A percentile compares a stretch with the other conserved stretches of the same genome.
These are phyloP conservation scores for Trematomus bernacchii DNA, from an alignment of 2,797 vertebrate genomes.

Conservation along the genomic window DNA sequence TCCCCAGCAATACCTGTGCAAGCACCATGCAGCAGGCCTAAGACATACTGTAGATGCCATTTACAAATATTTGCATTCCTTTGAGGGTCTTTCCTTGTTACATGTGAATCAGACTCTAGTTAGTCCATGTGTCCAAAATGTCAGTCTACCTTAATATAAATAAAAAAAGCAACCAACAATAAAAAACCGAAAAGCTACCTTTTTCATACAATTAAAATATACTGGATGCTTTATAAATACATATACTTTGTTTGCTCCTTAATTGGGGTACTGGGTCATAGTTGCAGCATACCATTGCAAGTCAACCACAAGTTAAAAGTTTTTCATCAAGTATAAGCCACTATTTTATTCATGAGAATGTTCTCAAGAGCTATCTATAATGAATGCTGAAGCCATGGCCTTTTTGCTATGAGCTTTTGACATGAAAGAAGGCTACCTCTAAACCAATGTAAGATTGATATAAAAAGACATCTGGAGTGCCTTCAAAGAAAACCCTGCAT, in stretches of 20 bases:
- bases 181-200: not conserved
- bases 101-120: not conserved
- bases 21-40: not conserved
- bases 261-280: slow-evolving; percentile 32
- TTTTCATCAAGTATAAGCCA: slow-evolving; percentile 60
- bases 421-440: slow-evolving; percentile 84
- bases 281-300: slow-evolving; percentile 40
- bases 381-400: slow-evolving; percentile 79
- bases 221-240: not conserved
- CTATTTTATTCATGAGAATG: slow-evolving; percentile 77
- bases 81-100: not conserved
- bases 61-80: not conserved
- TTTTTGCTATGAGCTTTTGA: slow-evolving; percentile 81
- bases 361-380: slow-evolving; percentile 78
- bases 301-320: slow-evolving; percentile 64
- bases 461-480: slow-evolving; percentile 82
- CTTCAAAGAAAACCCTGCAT: slow-evolving; percentile 84
- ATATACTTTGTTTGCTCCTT: not conserved
- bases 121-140: not conserved
- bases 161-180: not conserved
- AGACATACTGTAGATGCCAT: not conserved
- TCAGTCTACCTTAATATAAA: not conserved
- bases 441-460: slow-evolving; percentile 81
- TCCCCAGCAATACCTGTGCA: not conserved
- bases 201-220: not conserved